Evolutionary conservation across 2,797 vertebrate species (phyloP).

Genomic region (Rhabdophis nuchalis): DNA sequence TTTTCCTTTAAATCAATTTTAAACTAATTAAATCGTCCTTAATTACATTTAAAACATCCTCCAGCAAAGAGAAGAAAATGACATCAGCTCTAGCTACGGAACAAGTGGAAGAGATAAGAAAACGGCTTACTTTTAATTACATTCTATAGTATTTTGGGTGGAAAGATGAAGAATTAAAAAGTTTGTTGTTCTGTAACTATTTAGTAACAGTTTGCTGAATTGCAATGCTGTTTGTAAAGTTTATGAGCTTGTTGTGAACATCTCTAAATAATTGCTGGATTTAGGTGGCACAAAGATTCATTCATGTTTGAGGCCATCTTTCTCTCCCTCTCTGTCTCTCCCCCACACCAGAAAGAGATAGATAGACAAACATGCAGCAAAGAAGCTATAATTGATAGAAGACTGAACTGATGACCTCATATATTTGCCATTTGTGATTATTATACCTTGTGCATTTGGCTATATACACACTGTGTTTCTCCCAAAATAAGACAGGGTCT

Average conservation of each 20-base stretch:
- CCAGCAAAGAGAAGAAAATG: neutral
- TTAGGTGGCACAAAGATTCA: neutral
- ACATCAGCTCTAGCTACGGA: neutral
- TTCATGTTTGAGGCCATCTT: neutral
- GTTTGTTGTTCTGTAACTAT: neutral
- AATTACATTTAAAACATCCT: slow-evolving; percentile 23
- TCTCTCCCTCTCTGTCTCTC: too few species aligned
- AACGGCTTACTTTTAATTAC: neutral
- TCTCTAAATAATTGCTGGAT: neutral
- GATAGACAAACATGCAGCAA: neutral
- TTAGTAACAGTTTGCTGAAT: neutral
- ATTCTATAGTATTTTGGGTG: neutral
- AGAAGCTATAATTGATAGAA: neutral
- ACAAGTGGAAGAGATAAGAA: neutral
- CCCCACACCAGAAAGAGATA: neutral
- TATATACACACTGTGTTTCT: neutral
- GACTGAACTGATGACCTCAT: neutral
- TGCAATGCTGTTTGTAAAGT: neutral
- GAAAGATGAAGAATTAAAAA: neutral
- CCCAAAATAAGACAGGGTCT: too few species aligned
- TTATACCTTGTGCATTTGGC: neutral
- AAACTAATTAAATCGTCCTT: neutral
- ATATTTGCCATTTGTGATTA: neutral
- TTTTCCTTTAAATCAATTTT: slow-evolving; percentile 37
- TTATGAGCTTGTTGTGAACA: neutral